phyloP scores from a whole-genome alignment of 2,797 vertebrate species.

The Artibeus lituratus region DNA sequence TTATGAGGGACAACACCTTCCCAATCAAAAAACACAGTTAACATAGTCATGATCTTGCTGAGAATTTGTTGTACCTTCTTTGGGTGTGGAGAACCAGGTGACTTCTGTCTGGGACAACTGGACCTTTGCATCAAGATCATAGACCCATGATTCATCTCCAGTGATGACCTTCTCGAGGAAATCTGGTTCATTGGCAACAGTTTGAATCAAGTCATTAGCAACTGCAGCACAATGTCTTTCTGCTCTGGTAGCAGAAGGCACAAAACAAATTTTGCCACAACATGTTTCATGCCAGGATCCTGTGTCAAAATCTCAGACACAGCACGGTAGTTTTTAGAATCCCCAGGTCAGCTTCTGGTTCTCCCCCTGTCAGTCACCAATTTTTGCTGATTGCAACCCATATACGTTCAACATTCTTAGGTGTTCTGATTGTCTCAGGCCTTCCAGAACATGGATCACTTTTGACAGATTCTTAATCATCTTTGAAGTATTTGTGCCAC shows the following conservation, averaged over 20 bases:
- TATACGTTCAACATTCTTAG: neutral
- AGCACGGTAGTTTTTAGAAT: neutral
- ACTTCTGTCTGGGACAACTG: neutral
- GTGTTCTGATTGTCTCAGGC: too few species aligned
- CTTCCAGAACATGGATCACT: too few species aligned
- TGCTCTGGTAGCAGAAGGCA: neutral
- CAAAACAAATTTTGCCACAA: neutral
- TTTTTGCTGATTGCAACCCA: neutral
- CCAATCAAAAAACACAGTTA: neutral
- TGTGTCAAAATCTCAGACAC: neutral
- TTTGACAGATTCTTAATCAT: too few species aligned
- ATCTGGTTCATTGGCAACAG: neutral
- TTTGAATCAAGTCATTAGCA: neutral
- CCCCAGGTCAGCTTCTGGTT: neutral
- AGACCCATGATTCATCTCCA: neutral
- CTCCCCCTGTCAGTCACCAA: neutral
- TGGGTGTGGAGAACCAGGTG: neutral
- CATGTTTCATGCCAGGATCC: neutral
- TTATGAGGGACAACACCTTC: neutral
- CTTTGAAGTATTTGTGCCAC: too few species aligned
- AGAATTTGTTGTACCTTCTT: neutral
- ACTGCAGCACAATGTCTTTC: neutral
- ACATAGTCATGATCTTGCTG: neutral
- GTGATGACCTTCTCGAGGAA: neutral
- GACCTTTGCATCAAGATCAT: neutral